Percentiles rank a stretch among this genome's conserved stretches.
phyloP scores from a whole-genome alignment of 2,888 invertebrate genomes.

The Drosophila cognata region DNA sequence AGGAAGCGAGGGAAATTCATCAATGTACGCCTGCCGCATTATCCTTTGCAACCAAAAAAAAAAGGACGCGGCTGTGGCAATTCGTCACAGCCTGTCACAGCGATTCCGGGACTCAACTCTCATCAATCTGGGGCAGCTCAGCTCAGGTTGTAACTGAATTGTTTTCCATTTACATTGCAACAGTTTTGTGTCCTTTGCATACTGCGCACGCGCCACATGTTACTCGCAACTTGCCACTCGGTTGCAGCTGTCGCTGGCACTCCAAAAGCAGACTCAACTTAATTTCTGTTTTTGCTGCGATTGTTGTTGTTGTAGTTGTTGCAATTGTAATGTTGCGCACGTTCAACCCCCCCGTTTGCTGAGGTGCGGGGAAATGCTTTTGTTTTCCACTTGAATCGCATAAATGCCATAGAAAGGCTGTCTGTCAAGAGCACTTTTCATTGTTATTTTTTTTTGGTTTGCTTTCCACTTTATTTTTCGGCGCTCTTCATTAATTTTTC shows the following conservation, averaged over 20 bases:
- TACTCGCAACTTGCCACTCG: constrained; percentile 4
- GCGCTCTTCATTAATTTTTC: constrained; percentile 64
- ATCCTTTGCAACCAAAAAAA: constrained; percentile 54
- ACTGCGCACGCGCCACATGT: constrained; percentile 56
- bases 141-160: constrained; percentile 44
- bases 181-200: background rate
- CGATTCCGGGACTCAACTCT: constrained; percentile 9
- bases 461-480: constrained; percentile 54
- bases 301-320: constrained; percentile 11
- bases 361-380: constrained; percentile 52
- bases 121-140: constrained; percentile 57
- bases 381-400: constrained; percentile 70
- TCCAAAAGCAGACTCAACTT: constrained; percentile 25
- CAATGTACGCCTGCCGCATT: constrained; percentile 33
- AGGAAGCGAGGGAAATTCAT: constrained; percentile 42
- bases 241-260: constrained; percentile 64
- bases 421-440: constrained; percentile 59
- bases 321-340: constrained; percentile 16
- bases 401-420: constrained; percentile 10
- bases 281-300: constrained; percentile 3
- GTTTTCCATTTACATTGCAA: background rate
- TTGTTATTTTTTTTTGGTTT: constrained; percentile 45
- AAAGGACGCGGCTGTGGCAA: constrained; percentile 40
- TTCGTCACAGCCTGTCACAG: constrained; percentile 67
- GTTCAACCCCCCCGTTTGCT: constrained; percentile 56